phyloP scores from a whole-genome alignment of 2,797 vertebrate species.

The Craterocephalus amniculus region DNA sequence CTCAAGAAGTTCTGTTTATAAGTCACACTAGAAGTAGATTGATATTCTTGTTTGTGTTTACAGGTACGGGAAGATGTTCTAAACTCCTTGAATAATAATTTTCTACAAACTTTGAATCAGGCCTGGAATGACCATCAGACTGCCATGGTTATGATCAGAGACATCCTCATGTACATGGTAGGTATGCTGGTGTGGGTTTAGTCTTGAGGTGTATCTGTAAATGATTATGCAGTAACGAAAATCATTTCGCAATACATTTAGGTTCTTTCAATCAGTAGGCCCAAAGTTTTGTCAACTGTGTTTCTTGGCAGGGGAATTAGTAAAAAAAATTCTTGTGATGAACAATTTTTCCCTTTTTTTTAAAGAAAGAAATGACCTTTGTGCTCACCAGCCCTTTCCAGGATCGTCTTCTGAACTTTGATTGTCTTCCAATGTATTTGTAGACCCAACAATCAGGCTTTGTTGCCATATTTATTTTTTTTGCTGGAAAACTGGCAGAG shows the following conservation, averaged over 20 bases:
- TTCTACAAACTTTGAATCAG: conserved; percentile 98
- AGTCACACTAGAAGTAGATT: background rate
- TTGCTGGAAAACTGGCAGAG: conserved; percentile 42
- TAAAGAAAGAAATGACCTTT: conserved; percentile 36
- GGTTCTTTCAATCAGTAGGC: background rate
- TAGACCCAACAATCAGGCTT: conserved; percentile 50
- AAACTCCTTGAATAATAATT: conserved; percentile 92
- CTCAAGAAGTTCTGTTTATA: background rate
- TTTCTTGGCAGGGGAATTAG: background rate
- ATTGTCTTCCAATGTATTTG: conserved; percentile 40
- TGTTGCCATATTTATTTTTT: conserved; percentile 58
- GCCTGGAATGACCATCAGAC: conserved; percentile 99
- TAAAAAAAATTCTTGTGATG: no score
- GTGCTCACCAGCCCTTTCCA: conserved; percentile 26
- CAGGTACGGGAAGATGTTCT: conserved; percentile 97
- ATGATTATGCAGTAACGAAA: background rate
- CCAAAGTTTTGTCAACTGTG: background rate
- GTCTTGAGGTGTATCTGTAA: background rate
- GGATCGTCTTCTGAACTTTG: conserved; percentile 33
- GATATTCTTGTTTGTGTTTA: conserved; percentile 37
- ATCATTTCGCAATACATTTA: background rate
- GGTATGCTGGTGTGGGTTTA: conserved; percentile 56
- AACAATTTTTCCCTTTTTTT: conserved; percentile 1
- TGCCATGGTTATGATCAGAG: conserved; percentile 99
- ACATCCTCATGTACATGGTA: conserved; percentile 99